A percentile compares a stretch with the other conserved stretches of the same genome.
Conservation (phyloP, 1,140 invertebrate genomes). For the Drosophila kurseongensis region DNA sequence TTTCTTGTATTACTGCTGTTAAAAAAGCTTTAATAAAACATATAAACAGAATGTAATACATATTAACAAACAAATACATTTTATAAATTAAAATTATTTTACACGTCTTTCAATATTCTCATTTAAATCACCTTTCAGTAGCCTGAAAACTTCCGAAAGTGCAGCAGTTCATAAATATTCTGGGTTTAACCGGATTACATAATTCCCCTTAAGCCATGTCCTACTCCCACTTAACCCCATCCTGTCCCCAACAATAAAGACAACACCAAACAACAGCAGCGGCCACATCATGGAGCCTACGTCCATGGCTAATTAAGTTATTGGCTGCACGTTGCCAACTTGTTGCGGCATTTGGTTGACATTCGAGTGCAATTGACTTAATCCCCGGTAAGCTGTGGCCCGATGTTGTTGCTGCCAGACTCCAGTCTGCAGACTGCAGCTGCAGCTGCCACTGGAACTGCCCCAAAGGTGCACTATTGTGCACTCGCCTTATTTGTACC, state of each 20-base stretch:
- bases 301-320: slow-evolving; percentile 75
- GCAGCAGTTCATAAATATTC: slow-evolving; percentile 15
- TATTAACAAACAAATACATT: no score
- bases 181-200: slow-evolving; percentile 14
- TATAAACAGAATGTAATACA: no score
- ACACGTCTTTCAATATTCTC: no score
- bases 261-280: slow-evolving; percentile 14
- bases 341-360: slow-evolving; percentile 78
- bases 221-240: slow-evolving; percentile 35
- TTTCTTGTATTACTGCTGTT: no score
- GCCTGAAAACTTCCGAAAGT: neutral
- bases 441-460: slow-evolving; percentile 25
- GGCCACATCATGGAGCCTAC: slow-evolving; percentile 44
- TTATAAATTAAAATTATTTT: no score
- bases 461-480: slow-evolving; percentile 64
- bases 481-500: slow-evolving; percentile 76
- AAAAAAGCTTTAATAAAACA: no score
- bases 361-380: slow-evolving; percentile 81
- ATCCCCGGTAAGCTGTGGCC: slow-evolving; percentile 70
- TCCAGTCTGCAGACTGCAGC: slow-evolving; percentile 24
- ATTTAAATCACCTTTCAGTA: neutral
- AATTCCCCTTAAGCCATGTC: slow-evolving; percentile 35
- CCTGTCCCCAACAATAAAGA: slow-evolving; percentile 35
- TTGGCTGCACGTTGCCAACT: slow-evolving; percentile 77
- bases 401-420: slow-evolving; percentile 22